A percentile compares a stretch with the other conserved stretches of the same genome.
Evolutionary conservation across 2,797 vertebrate species (phyloP).

Genomic region (Sarcophilus harrisii): DNA sequence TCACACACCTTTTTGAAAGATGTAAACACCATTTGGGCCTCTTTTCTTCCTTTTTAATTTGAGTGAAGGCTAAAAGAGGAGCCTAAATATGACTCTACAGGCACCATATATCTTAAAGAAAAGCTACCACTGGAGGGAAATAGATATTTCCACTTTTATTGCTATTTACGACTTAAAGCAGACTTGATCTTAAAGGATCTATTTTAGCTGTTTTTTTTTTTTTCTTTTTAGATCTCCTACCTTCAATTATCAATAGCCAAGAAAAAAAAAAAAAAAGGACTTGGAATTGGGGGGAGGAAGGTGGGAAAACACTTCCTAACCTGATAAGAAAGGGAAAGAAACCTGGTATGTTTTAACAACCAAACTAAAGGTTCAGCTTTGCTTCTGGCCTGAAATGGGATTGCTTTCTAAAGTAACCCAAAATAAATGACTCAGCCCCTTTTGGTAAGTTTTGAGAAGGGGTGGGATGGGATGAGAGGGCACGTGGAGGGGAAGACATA

Average conservation of each 20-base stretch:
- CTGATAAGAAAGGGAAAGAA: background rate
- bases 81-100: constrained; percentile 53
- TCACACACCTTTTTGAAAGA: constrained; percentile 44
- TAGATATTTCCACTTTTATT: constrained; percentile 13
- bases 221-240: constrained; percentile 31
- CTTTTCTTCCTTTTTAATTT: background rate
- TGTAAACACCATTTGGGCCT: constrained; percentile 41
- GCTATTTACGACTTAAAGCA: constrained; percentile 45
- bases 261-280: background rate
- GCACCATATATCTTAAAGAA: constrained; percentile 50
- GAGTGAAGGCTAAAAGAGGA: constrained; percentile 58
- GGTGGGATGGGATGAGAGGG: background rate
- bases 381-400: constrained; percentile 19
- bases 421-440: background rate
- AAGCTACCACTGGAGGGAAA: constrained; percentile 28
- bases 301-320: background rate
- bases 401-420: constrained; percentile 33
- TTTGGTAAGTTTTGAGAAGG: background rate
- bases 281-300: background rate
- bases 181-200: constrained; percentile 48
- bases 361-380: constrained; percentile 1
- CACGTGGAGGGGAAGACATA: background rate
- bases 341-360: constrained; percentile 18
- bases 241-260: background rate
- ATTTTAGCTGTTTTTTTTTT: constrained; percentile 17